These are phyloP conservation scores for Cranoglanis bouderius DNA, from an alignment of 2,113 vertebrate species.

Conservation along the genomic window DNA sequence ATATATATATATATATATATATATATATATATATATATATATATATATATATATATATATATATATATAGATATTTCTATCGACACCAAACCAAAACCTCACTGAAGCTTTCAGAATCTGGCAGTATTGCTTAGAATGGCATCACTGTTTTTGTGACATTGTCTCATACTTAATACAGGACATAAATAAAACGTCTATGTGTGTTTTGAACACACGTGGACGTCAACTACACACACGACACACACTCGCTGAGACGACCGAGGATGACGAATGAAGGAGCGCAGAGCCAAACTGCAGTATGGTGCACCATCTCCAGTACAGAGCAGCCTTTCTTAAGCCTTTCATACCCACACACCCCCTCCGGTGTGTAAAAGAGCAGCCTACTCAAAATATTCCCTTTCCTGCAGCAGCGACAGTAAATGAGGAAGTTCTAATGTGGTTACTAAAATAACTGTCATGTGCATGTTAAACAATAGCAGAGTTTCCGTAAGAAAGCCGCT, in stretches of 20 bases:
- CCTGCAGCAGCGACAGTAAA: background rate
- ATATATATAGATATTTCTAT: too few relatives aligned
- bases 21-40: too few relatives aligned
- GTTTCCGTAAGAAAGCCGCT: background rate
- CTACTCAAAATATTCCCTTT: background rate
- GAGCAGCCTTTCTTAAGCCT: too few relatives aligned
- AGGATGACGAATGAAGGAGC: background rate
- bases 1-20: too few relatives aligned
- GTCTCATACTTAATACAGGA: background rate
- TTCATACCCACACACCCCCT: background rate
- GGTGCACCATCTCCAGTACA: background rate
- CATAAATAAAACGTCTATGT: background rate
- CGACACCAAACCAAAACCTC: too few relatives aligned
- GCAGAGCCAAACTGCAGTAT: background rate
- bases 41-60: too few relatives aligned
- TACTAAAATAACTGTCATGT: conserved; percentile 23
- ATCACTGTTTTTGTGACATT: background rate
- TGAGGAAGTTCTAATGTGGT: background rate
- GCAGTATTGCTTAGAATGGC: background rate
- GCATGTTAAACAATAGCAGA: background rate
- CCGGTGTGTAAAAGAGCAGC: background rate
- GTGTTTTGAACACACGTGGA: background rate
- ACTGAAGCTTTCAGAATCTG: too few relatives aligned
- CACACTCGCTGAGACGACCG: too few relatives aligned
- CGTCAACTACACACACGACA: background rate